Percentiles rank a stretch among this genome's conserved stretches.
Evolutionary conservation across 2,888 invertebrate species (phyloP).

Genomic region (Spisula subtruncata): DNA sequence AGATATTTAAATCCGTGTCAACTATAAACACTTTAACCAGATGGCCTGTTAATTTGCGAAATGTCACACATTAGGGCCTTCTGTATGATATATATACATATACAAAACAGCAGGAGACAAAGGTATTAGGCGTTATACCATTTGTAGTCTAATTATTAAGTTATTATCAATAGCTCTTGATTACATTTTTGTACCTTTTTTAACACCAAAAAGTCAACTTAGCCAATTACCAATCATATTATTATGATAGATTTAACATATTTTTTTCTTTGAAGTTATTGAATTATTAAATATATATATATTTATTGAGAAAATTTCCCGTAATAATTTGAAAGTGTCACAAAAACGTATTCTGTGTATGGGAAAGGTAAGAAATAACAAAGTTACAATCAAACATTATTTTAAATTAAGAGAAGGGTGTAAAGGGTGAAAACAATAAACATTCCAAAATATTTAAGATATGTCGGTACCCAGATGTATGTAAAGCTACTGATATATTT

Average conservation of each 20-base stretch:
- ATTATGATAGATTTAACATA: background rate
- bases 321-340: too few species aligned
- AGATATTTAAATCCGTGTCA: constrained; percentile 20
- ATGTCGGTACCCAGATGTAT: too few species aligned
- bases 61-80: constrained; percentile 28
- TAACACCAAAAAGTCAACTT: background rate
- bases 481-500: too few species aligned
- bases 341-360: too few species aligned
- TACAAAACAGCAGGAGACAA: background rate
- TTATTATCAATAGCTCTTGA: background rate
- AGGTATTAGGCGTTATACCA: background rate
- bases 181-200: background rate
- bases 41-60: constrained; percentile 30
- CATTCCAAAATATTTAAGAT: too few species aligned
- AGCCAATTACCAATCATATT: background rate
- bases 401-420: too few species aligned
- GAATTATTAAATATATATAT: background rate
- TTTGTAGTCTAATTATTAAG: background rate
- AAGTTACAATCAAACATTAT: too few species aligned
- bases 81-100: background rate
- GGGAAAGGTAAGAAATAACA: too few species aligned
- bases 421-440: too few species aligned
- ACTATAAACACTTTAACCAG: constrained; percentile 32
- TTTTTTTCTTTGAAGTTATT: background rate
- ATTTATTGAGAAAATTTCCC: too few species aligned